These are phyloP conservation scores for Semnopithecus entellus DNA, from an alignment of 2,113 vertebrate genomes.

Conservation along the genomic window DNA sequence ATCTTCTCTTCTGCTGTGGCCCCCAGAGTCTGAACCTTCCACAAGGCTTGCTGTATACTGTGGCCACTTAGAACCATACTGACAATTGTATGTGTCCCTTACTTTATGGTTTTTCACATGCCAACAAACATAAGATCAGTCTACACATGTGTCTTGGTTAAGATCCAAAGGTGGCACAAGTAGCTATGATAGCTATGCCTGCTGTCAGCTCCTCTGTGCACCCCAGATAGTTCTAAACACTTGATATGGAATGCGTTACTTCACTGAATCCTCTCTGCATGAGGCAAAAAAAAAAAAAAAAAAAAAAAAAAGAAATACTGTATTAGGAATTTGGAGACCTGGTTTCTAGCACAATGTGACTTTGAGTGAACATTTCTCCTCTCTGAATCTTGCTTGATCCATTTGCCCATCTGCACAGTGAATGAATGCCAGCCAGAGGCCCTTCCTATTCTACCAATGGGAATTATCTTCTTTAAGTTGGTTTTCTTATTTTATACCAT, in stretches of 20 bases:
- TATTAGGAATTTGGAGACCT: no score
- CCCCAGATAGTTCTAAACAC: rapidly evolving
- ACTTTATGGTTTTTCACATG: not conserved
- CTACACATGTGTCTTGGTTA: rapidly evolving
- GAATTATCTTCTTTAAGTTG: not conserved
- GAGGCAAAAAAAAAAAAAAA: not conserved
- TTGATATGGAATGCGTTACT: no score
- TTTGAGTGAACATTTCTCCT: rapidly evolving
- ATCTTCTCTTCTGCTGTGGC: rapidly evolving
- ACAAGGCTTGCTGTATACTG: not conserved
- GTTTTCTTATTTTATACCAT: not conserved
- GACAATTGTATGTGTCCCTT: rapidly evolving
- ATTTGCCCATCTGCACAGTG: no score
- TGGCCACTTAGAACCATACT: not conserved
- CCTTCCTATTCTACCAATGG: not conserved
- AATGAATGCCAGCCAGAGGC: not conserved
- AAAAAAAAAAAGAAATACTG: not conserved
- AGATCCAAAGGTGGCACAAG: not conserved
- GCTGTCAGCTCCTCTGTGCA: rapidly evolving
- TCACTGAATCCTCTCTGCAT: not conserved
- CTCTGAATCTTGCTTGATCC: not conserved
- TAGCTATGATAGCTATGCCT: no score
- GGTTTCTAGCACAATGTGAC: not conserved
- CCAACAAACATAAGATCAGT: not conserved
- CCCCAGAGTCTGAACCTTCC: not conserved